Evolutionary conservation across 2,797 vertebrate genomes (phyloP).

Genomic region (Anguilla obscura): DNA sequence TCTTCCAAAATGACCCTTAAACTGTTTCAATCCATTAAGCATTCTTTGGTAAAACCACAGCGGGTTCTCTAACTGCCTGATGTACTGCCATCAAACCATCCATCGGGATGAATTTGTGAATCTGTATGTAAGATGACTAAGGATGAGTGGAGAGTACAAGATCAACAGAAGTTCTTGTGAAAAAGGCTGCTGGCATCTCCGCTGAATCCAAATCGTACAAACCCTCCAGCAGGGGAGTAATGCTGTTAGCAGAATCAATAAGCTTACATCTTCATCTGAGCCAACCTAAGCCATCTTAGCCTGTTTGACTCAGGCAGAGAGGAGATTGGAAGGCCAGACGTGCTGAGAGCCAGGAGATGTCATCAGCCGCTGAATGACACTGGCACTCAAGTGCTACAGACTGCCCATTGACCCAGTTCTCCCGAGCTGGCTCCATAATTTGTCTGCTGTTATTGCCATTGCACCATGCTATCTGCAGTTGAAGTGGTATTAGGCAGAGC

Average conservation of each 20-base stretch:
- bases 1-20: slow-evolving; percentile 21
- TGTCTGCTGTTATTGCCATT: slow-evolving; percentile 25
- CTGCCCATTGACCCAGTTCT: slow-evolving; percentile 45
- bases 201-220: slow-evolving; percentile 29
- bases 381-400: slow-evolving; percentile 40
- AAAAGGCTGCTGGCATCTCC: neutral
- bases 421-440: slow-evolving; percentile 31
- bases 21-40: slow-evolving; percentile 18
- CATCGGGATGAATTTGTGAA: neutral
- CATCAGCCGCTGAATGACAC: slow-evolving; percentile 35
- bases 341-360: slow-evolving; percentile 21
- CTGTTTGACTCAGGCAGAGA: slow-evolving; percentile 26
- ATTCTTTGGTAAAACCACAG: neutral
- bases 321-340: slow-evolving; percentile 36
- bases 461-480: slow-evolving; percentile 6
- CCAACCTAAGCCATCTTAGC: slow-evolving; percentile 36
- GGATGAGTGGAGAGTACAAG: neutral
- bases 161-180: neutral
- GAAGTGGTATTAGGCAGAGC: slow-evolving; percentile 38
- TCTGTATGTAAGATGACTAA: neutral
- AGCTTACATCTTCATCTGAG: slow-evolving; percentile 45
- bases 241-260: slow-evolving; percentile 47
- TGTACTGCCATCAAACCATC: neutral
- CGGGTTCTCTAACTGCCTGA: neutral
- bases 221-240: neutral